Base-by-base conservation (phyloP, 2,113 vertebrate species). In the Telmatochromis bifrenatus region DNA sequence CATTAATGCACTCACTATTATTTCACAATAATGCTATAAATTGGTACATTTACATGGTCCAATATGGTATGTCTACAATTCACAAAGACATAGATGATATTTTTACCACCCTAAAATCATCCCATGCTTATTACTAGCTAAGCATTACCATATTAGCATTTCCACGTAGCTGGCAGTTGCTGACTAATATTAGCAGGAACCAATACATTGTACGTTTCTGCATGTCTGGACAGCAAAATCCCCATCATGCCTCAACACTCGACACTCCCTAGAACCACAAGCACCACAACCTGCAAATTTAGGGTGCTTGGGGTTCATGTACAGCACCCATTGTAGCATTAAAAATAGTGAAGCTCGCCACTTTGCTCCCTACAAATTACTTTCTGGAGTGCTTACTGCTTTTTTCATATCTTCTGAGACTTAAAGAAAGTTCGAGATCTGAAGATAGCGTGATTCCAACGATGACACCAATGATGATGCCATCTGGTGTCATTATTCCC, bases 1-100 rank as follows among this genome's bases (percentile, higher is more conserved):
- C 26, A 77, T 51, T 51, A 49, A 77, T n/a, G 17, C 70, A 12
- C 70, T 31, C 9, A 77, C 15, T 75, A 31, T 75, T 75, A 75
- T 47, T 47, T 47, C 15, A 75, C 6, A 0, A 45, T 28, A 75
- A 47, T 28, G 14, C 39, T 75, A 28, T 75, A 17, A 75, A 42
- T 75, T 28, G 39, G 23, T 12, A 47, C 33, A 68, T 28, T 47
- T 47, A 75, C 39, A 11, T 28, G 6, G 23, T 28, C 68, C 39
- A 17, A 28, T 75, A 75, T 75, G 0, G 39, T 2, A 75, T 75
- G 4, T 75, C 39, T 75, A 47, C 70, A 75, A 75, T 47, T 75
- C 14, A 26, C 23, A 75, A 47, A 75, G 70, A 75, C 21, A 8
- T 13, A 21, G 7, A 65, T 37, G 37, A 73, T 75, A 75, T 28